These are phyloP conservation scores for Pithys albifrons DNA, from an alignment of 2,113 vertebrate genomes.

Conservation along the genomic window DNA sequence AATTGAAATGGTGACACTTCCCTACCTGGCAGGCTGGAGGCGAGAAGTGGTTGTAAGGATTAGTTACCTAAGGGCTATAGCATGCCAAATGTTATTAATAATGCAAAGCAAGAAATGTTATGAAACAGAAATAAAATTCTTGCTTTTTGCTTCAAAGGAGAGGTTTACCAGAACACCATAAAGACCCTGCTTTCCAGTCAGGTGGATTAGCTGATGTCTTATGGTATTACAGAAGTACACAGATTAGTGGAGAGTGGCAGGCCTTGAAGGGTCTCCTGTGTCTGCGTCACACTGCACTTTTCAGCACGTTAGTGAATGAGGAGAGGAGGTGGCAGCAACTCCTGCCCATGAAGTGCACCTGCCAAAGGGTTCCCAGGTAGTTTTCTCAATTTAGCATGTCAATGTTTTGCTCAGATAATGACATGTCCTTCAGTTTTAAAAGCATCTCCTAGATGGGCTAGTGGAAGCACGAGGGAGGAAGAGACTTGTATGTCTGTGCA, in stretches of 20 bases:
- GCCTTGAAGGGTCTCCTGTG: not conserved
- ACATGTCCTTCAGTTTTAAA: not conserved
- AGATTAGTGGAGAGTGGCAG: not conserved
- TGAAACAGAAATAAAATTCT: constrained; percentile 19
- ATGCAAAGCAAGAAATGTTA: constrained; percentile 26
- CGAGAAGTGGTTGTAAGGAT: not conserved
- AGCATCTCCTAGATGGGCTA: not conserved
- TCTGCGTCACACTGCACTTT: not conserved
- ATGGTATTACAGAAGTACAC: not conserved
- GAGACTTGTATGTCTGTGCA: not conserved
- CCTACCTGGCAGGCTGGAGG: constrained; percentile 5
- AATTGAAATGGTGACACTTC: not conserved
- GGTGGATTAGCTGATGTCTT: not conserved
- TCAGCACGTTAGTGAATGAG: not conserved
- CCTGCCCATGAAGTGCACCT: not conserved
- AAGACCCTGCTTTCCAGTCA: not conserved
- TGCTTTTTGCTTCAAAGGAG: constrained; percentile 23
- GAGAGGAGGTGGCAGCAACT: not conserved
- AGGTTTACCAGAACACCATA: not conserved
- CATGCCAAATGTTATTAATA: constrained; percentile 14
- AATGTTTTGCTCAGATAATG: not conserved
- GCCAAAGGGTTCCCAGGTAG: not conserved
- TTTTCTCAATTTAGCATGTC: constrained; percentile 1
- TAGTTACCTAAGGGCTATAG: not conserved
- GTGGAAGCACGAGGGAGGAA: not conserved